Conservation (phyloP, 2,888 invertebrate species). For the Pharmacophagus antenor region DNA sequence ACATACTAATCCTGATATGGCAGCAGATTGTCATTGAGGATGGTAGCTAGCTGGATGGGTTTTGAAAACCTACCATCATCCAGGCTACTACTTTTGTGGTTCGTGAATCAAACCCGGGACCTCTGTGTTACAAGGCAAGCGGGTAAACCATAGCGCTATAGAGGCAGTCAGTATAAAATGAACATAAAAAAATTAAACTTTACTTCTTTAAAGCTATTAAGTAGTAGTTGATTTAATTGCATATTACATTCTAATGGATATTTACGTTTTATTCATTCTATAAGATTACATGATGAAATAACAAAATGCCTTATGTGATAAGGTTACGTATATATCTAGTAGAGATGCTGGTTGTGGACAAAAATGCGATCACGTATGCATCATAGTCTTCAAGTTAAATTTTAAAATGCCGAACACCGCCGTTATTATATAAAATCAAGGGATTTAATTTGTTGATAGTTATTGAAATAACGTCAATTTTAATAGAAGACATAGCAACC, state of each 20-base stretch:
- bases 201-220: conserved; percentile 12
- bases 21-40: too few relatives aligned
- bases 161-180: conserved; percentile 11
- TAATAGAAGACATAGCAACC: too few relatives aligned
- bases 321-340: conserved; percentile 14
- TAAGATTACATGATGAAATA: conserved; percentile 34
- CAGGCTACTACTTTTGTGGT: too few relatives aligned
- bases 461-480: too few relatives aligned
- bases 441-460: too few relatives aligned
- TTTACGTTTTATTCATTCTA: conserved; percentile 30
- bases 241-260: conserved; percentile 16
- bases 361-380: conserved; percentile 45
- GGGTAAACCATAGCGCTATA: too few relatives aligned
- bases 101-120: too few relatives aligned
- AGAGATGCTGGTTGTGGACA: conserved; percentile 40
- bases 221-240: conserved; percentile 16
- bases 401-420: conserved; percentile 40
- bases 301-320: conserved; percentile 37
- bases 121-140: too few relatives aligned
- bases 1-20: too few relatives aligned
- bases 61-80: too few relatives aligned
- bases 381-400: conserved; percentile 32
- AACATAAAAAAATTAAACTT: conserved; percentile 16
- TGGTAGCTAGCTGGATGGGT: too few relatives aligned
- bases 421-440: not conserved